A percentile compares a stretch with the other conserved stretches of the same genome.
Conservation (phyloP, 2,113 vertebrate species). For the Calypte anna region DNA sequence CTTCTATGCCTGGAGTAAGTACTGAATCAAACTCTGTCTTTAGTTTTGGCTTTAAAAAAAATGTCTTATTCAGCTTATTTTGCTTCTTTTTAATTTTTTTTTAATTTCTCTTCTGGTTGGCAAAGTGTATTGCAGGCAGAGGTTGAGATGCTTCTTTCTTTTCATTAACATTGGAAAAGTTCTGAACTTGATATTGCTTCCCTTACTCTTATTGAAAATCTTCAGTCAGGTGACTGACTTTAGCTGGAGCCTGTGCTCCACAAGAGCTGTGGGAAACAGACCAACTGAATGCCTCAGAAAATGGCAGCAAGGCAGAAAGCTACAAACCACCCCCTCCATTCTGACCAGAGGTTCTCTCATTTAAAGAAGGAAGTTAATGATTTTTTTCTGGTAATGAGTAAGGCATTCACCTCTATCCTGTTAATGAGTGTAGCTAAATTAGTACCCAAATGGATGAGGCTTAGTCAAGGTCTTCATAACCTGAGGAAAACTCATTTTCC, state of each 20-base stretch:
- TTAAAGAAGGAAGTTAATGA: background rate
- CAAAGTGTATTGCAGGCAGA: background rate
- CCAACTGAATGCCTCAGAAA: background rate
- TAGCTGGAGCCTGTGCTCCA: background rate
- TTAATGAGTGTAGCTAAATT: background rate
- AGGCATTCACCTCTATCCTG: background rate
- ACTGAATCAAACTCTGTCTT: background rate
- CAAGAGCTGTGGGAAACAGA: background rate
- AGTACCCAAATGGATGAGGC: background rate
- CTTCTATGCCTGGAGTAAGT: conserved; percentile 92
- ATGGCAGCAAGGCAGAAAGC: background rate
- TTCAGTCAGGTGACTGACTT: background rate
- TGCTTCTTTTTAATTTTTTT: background rate
- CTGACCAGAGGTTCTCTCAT: background rate
- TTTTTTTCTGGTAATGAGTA: background rate
- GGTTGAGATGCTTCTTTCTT: background rate
- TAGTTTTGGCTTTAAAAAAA: background rate
- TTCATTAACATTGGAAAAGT: background rate
- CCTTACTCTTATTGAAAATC: background rate
- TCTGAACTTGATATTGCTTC: background rate
- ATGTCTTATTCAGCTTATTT: background rate
- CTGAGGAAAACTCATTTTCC: background rate
- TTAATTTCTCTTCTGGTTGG: background rate
- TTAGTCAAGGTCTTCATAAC: background rate
- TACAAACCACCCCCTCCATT: background rate